Evolutionary conservation across 2,113 vertebrate species (phyloP), one percentile per base, ranked within the genome.

Genomic region (Gadus chalcogrammus): DNA sequence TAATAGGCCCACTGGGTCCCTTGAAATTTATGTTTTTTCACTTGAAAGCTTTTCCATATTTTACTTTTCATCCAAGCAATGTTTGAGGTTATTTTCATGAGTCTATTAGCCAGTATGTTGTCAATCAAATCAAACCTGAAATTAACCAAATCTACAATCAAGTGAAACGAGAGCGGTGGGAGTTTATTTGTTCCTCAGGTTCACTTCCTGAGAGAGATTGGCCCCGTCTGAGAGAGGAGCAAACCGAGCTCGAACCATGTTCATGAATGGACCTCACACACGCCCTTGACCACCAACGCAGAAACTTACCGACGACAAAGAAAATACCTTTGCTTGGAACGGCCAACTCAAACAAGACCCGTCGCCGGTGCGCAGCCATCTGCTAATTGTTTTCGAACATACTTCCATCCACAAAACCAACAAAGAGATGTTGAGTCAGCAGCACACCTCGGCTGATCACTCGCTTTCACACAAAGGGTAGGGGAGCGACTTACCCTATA

Each of bases 401-500:
- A 31, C 2, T 58, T 16, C 17, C 3, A 13, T 71, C 78, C 71
- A 59, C 68, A 71, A 73, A 62, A 35, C 11, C 8, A 58, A 58
- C 15, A 58, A 17, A 16, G n/a, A 58, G 5, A 17, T 6, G 55
- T n/a, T 58, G 55, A 58, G 55, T 58, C 15, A 58, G 42, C 42
- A 9, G 42, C 42, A 9, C 42, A 58, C 15, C 55, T n/a, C 16
- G 15, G 5, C 55, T 0, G 55, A 58, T 73, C 65, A 71, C 31
- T 9, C 64, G 20, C 20, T 35, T 18, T 66, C 7, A 58, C 22
- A 67, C 3, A 48, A 48, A 48, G 11, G 42, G 62, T 18, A 70
- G 16, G 61, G 12, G 38, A 65, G n/a, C 55, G 42, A 87, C 97
- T 97, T 90, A 99, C 97, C 97, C 97, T 48, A 99, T 97, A 82